These are phyloP conservation scores for Ametastegia equiseti DNA, from an alignment of 2,888 invertebrate genomes.

Conservation along the genomic window DNA sequence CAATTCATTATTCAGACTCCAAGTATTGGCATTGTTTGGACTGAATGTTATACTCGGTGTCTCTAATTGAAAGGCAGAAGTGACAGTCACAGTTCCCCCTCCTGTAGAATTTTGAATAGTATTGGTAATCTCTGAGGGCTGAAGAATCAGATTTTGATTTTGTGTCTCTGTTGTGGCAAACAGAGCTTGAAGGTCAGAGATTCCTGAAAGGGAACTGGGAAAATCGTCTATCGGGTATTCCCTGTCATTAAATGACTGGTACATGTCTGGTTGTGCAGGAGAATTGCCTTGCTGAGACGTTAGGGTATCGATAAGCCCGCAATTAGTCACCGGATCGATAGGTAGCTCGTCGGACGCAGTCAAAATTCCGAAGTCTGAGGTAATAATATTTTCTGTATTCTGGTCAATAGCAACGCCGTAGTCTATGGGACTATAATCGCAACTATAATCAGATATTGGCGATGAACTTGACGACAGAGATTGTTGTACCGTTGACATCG, in stretches of 20 bases:
- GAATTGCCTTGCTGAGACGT: no score
- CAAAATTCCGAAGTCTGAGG: no score
- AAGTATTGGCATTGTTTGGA: background rate
- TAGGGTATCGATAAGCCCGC: no score
- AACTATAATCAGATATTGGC: constrained; percentile 65
- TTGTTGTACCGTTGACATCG: constrained; percentile 52
- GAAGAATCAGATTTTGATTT: background rate
- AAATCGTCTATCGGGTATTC: no score
- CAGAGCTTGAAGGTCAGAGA: no score
- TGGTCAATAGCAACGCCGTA: constrained; percentile 58
- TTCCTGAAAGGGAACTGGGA: no score
- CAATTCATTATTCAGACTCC: background rate
- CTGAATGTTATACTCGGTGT: no score
- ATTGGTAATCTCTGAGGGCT: background rate
- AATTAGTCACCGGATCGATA: no score
- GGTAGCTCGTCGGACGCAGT: no score
- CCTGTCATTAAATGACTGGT: no score
- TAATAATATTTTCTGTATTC: background rate
- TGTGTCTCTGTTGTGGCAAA: background rate
- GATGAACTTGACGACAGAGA: constrained; percentile 63
- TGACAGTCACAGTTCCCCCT: background rate
- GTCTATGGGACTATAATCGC: constrained; percentile 64
- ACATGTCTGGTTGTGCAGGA: no score
- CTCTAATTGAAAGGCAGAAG: background rate
- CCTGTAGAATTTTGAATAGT: background rate